These are phyloP conservation scores for Eupithecia centaureata DNA, from an alignment of 2,888 invertebrate genomes.

Conservation along the genomic window DNA sequence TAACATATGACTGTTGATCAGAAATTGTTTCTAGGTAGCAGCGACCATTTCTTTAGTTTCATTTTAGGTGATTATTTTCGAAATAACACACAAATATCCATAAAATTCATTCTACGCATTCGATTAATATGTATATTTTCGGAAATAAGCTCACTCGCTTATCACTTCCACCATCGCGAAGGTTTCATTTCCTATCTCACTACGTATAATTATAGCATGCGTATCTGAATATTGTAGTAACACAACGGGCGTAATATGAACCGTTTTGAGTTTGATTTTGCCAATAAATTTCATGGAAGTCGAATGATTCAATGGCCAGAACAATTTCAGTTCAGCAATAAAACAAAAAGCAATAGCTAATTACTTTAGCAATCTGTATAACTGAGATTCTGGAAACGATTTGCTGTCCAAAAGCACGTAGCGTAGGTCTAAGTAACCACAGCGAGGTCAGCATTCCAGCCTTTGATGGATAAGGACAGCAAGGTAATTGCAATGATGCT, in stretches of 20 bases:
- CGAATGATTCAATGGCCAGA: neutral
- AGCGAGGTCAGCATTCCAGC: no score
- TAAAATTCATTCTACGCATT: neutral
- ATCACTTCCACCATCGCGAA: neutral
- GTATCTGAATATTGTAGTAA: neutral
- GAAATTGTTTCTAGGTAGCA: neutral
- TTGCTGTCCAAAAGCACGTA: no score
- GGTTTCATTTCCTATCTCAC: neutral
- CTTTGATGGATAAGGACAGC: no score
- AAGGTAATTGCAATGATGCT: no score
- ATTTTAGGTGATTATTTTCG: neutral
- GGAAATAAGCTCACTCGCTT: neutral
- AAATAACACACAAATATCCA: neutral
- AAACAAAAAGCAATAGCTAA: neutral
- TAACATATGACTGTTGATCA: neutral
- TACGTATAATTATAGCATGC: neutral
- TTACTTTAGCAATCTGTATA: no score
- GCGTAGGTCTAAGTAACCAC: no score
- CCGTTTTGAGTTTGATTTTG: neutral
- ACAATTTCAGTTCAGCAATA: neutral
- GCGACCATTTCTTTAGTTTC: neutral
- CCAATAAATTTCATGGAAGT: neutral
- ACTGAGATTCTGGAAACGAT: no score
- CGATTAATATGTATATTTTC: neutral
- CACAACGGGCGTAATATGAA: neutral